Conservation (phyloP, 2,888 invertebrate genomes). For the Patella ulyssiponensis region DNA sequence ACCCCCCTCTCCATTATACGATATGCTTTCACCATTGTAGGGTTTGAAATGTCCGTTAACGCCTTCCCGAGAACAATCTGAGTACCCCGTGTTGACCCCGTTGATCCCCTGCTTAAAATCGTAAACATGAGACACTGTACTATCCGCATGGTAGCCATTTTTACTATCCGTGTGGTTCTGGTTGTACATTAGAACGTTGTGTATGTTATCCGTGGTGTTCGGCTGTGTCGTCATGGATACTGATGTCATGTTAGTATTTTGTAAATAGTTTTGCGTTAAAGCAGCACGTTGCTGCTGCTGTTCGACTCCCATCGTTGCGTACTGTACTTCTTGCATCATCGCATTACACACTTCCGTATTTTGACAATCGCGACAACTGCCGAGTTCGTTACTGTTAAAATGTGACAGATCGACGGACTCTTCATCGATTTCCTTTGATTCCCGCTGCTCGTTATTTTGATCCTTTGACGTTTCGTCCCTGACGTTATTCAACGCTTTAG, state of each 20-base stretch:
- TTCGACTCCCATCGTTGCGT: conserved; percentile 49
- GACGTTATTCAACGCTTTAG: conserved; percentile 16
- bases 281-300: conserved; percentile 44
- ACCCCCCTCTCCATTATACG: background rate
- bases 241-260: conserved; percentile 36
- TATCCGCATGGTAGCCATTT: background rate
- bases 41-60: conserved; percentile 22
- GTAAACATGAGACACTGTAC: conserved; percentile 43
- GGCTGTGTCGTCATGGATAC: conserved; percentile 31
- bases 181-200: background rate
- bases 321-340: conserved; percentile 68
- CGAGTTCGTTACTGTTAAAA: conserved; percentile 70
- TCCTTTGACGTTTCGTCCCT: conserved; percentile 3
- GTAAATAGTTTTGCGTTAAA: conserved; percentile 29
- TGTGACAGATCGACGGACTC: conserved; percentile 79
- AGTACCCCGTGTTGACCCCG: conserved; percentile 68
- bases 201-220: conserved; percentile 30
- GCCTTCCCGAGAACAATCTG: conserved; percentile 68
- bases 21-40: background rate
- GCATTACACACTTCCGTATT: conserved; percentile 68
- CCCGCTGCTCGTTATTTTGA: background rate
- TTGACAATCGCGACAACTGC: conserved; percentile 71
- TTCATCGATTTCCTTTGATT: conserved; percentile 56
- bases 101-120: conserved; percentile 67
- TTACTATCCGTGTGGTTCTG: background rate